These are phyloP conservation scores for Venustoraphidia nigricollis DNA, from an alignment of 2,888 invertebrate species.

Conservation along the genomic window DNA sequence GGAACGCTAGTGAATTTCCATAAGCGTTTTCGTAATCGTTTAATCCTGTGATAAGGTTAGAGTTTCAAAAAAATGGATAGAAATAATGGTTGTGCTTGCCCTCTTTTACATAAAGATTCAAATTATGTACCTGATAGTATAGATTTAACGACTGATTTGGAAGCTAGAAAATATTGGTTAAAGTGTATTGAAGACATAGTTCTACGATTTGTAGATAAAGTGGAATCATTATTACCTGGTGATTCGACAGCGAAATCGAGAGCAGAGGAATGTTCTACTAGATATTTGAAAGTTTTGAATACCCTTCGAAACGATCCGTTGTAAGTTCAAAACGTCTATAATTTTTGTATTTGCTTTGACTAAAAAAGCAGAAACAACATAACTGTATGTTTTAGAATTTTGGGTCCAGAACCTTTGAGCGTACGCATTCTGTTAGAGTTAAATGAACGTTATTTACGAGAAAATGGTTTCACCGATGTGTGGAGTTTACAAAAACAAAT, in stretches of 20 bases:
- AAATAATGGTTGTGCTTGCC: conserved; percentile 40
- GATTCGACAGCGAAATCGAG: conserved; percentile 61
- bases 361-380: neutral
- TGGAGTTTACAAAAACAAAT: conserved; percentile 69
- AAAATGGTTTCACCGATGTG: conserved; percentile 86
- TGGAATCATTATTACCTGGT: conserved; percentile 60
- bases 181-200: conserved; percentile 77
- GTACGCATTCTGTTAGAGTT: conserved; percentile 82
- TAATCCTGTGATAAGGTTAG: no score
- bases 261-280: conserved; percentile 67
- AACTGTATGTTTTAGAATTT: conserved; percentile 13
- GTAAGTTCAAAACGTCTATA: conserved; percentile 35
- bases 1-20: no score
- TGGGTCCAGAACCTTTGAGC: conserved; percentile 65
- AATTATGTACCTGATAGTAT: conserved; percentile 85
- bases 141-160: conserved; percentile 70
- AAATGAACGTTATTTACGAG: conserved; percentile 79
- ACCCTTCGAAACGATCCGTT: conserved; percentile 62
- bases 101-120: conserved; percentile 59
- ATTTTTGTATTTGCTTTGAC: conserved; percentile 1
- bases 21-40: no score
- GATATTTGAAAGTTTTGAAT: conserved; percentile 65
- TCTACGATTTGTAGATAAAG: conserved; percentile 71
- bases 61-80: conserved; percentile 21
- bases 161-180: conserved; percentile 86